Evolutionary conservation across 2,113 vertebrate species (phyloP).

Genomic region (Phoenicopterus ruber): DNA sequence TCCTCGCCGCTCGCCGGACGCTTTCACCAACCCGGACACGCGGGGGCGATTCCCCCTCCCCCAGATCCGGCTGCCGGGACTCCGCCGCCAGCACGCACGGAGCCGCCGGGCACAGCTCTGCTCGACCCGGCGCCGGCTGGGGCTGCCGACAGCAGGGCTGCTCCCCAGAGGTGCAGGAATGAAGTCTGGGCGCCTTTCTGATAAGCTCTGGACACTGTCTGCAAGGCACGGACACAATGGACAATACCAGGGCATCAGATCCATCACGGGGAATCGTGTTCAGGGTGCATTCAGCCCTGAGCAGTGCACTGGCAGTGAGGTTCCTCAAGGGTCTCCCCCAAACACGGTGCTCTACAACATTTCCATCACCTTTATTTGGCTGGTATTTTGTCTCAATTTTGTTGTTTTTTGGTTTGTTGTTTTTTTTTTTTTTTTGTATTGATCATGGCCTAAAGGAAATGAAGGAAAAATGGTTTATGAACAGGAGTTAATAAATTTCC

Average conservation of each 20-base stretch:
- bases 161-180: neutral
- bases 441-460: neutral
- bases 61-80: neutral
- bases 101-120: neutral
- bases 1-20: accelerated
- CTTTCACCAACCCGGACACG: neutral
- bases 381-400: neutral
- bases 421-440: neutral
- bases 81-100: accelerated
- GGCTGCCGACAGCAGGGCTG: neutral
- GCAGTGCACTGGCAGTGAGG: neutral
- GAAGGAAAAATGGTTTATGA: neutral
- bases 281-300: neutral
- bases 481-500: neutral
- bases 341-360: accelerated
- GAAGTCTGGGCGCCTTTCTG: neutral
- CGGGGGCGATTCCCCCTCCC: neutral
- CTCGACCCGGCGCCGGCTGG: neutral
- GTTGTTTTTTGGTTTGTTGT: accelerated
- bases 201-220: neutral
- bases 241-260: neutral
- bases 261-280: neutral
- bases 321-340: neutral
- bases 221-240: neutral
- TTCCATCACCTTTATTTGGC: neutral